Conservation (phyloP, 2,113 vertebrate species). For the Syngnathus typhle region DNA sequence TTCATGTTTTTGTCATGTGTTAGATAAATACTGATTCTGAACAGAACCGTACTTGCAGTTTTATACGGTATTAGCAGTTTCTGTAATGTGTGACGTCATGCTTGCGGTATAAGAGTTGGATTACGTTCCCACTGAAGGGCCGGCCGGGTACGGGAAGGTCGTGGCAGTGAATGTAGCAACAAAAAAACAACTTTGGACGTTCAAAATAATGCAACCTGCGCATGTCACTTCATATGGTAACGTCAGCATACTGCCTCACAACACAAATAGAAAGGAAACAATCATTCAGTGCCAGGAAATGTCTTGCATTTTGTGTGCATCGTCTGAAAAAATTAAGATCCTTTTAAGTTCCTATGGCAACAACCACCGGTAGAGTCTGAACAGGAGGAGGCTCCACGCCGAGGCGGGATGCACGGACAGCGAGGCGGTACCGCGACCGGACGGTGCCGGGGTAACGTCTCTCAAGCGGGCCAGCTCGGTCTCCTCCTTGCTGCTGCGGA, state of each 20-base stretch:
- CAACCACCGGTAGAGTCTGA: slow-evolving; percentile 53
- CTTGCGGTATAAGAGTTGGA: not conserved
- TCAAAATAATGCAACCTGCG: slow-evolving; percentile 38
- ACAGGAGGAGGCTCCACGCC: slow-evolving; percentile 51
- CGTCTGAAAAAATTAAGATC: slow-evolving; percentile 13
- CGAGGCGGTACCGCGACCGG: slow-evolving; percentile 16
- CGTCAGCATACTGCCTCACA: slow-evolving; percentile 43
- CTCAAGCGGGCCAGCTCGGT: slow-evolving; percentile 22
- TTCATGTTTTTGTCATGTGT: not conserved
- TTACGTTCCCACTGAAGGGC: not conserved
- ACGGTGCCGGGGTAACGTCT: slow-evolving; percentile 12
- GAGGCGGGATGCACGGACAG: slow-evolving; percentile 1
- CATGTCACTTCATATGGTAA: slow-evolving; percentile 44
- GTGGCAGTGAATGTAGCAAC: not conserved
- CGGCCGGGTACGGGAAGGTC: not conserved
- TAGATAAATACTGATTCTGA: not conserved
- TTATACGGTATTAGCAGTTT: not conserved
- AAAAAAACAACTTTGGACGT: slow-evolving; percentile 33
- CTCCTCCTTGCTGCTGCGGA: slow-evolving; percentile 19
- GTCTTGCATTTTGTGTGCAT: slow-evolving; percentile 61
- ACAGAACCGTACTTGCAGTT: not conserved
- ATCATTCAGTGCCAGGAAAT: slow-evolving; percentile 60
- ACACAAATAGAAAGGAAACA: slow-evolving; percentile 36
- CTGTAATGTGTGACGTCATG: not conserved
- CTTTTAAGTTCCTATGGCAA: slow-evolving; percentile 34